Evolutionary conservation across 1,140 invertebrate genomes (phyloP).

Genomic region (Zaprionus capensis): DNA sequence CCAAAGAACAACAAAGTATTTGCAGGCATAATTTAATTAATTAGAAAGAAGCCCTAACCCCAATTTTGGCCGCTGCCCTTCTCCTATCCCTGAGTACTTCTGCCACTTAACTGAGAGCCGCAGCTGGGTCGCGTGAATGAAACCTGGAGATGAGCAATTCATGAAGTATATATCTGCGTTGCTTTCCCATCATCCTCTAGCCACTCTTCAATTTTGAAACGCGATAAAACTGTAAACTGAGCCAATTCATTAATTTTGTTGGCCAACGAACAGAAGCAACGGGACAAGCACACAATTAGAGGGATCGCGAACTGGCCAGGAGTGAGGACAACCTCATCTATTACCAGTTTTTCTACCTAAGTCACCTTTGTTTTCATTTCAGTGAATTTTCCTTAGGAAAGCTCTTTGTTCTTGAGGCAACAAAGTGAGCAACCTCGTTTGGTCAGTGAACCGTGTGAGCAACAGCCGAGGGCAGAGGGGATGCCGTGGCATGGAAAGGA

Average conservation of each 20-base stretch:
- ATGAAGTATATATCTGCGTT: slow-evolving; percentile 19
- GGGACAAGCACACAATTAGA: slow-evolving; percentile 51
- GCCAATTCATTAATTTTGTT: slow-evolving; percentile 43
- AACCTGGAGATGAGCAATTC: slow-evolving; percentile 16
- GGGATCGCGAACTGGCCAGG: slow-evolving; percentile 14
- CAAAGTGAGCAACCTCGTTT: slow-evolving; percentile 49
- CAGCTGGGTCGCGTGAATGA: slow-evolving; percentile 26
- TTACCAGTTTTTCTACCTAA: slow-evolving; percentile 15
- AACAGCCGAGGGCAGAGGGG: slow-evolving; percentile 22
- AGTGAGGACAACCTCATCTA: slow-evolving; percentile 2
- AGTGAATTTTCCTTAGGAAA: slow-evolving; percentile 11
- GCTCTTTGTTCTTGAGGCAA: slow-evolving; percentile 29
- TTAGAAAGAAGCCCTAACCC: slow-evolving; percentile 35
- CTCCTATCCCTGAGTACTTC: slow-evolving; percentile 19
- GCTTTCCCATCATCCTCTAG: neutral
- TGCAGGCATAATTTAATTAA: slow-evolving; percentile 61
- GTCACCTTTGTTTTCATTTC: slow-evolving; percentile 38
- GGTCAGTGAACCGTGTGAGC: slow-evolving; percentile 56
- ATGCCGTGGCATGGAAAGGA: neutral
- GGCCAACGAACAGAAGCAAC: slow-evolving; percentile 38
- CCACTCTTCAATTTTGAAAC: neutral
- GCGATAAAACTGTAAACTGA: slow-evolving; percentile 61
- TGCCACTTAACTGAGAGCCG: slow-evolving; percentile 48
- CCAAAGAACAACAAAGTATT: slow-evolving; percentile 29
- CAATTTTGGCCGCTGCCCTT: neutral